A percentile compares a stretch with the other conserved stretches of the same genome.
These are phyloP conservation scores for Rhegmatorhina hoffmannsi DNA, from an alignment of 2,113 vertebrate genomes.

Conservation along the genomic window DNA sequence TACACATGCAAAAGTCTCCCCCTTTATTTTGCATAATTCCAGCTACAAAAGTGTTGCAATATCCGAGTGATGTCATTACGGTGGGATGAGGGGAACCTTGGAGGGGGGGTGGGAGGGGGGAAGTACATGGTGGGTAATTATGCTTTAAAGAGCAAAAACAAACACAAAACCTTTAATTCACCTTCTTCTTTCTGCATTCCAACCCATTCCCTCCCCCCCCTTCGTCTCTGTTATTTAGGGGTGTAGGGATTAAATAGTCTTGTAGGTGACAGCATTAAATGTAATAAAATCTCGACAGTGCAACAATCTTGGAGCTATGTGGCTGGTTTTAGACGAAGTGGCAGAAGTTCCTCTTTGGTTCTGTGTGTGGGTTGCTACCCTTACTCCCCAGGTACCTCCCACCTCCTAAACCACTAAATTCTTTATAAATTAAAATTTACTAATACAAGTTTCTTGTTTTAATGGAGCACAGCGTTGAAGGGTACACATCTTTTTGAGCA, in stretches of 20 bases:
- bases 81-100: neutral
- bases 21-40: conserved; percentile 8
- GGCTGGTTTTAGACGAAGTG: conserved; percentile 47
- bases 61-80: neutral
- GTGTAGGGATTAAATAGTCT: conserved; percentile 18
- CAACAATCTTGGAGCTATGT: conserved; percentile 35
- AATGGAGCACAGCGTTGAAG: conserved; percentile 5
- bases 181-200: neutral
- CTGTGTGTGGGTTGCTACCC: conserved; percentile 65
- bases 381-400: conserved; percentile 67
- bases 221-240: neutral
- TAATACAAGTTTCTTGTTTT: conserved; percentile 24
- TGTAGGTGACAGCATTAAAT: conserved; percentile 32
- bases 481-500: neutral
- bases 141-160: conserved; percentile 13
- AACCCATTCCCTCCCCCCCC: neutral
- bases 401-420: conserved; percentile 62
- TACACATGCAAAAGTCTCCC: neutral
- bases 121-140: neutral
- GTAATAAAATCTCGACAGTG: conserved; percentile 41
- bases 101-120: neutral
- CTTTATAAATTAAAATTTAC: conserved; percentile 60
- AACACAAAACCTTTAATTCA: conserved; percentile 7
- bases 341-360: conserved; percentile 59
- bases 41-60: neutral